Evolutionary conservation across 2,888 invertebrate species (phyloP).

Genomic region (Axea sp.): DNA sequence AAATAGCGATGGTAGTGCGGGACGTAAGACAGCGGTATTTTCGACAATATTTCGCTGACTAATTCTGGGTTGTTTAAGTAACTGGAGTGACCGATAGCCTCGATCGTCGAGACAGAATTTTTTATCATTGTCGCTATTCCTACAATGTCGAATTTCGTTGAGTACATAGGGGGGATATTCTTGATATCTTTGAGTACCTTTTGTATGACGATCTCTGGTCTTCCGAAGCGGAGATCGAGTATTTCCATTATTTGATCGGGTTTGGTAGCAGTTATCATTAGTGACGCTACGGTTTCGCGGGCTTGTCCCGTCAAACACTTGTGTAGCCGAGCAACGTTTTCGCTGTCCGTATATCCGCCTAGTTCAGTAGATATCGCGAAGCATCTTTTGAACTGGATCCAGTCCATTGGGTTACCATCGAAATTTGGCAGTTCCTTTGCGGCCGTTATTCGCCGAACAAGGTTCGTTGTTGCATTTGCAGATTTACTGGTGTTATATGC

Average conservation of each 20-base stretch:
- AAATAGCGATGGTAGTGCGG: too few relatives aligned
- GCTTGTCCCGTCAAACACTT: not conserved
- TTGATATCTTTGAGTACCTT: too few relatives aligned
- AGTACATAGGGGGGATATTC: too few relatives aligned
- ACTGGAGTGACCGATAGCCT: not conserved
- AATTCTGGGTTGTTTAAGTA: not conserved
- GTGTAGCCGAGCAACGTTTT: not conserved
- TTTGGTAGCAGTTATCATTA: not conserved
- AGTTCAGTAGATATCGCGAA: conserved; percentile 2
- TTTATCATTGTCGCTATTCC: conserved; percentile 5
- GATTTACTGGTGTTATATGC: too few relatives aligned
- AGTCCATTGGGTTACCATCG: conserved; percentile 5
- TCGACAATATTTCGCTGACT: not conserved
- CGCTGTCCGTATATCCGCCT: not conserved
- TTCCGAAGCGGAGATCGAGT: not conserved
- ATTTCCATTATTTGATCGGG: not conserved
- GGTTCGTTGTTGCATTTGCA: too few relatives aligned
- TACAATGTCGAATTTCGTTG: not conserved
- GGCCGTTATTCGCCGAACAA: not conserved
- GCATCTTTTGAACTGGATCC: not conserved
- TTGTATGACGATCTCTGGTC: not conserved
- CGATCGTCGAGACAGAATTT: conserved; percentile 1
- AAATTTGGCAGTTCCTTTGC: not conserved
- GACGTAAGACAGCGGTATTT: conserved; percentile 6
- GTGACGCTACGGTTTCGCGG: not conserved